These are phyloP conservation scores for Zele albiditarsus DNA, from an alignment of 2,888 invertebrate species.

Conservation along the genomic window DNA sequence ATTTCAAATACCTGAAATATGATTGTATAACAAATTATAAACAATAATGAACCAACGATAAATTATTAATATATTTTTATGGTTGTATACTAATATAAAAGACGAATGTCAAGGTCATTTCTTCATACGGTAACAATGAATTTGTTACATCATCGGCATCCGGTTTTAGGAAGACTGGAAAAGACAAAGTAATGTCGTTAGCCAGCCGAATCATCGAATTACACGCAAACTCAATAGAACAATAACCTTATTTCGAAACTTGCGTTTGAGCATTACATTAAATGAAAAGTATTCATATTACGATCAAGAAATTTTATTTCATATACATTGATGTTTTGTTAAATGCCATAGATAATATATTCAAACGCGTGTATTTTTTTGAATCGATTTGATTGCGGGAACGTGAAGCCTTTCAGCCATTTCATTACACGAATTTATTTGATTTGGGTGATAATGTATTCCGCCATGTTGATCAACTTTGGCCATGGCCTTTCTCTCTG, in stretches of 20 bases:
- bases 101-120: not conserved
- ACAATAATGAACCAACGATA: not conserved
- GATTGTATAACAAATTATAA: not conserved
- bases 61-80: not conserved
- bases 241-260: not conserved
- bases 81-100: not conserved
- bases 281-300: not conserved
- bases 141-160: slow-evolving; percentile 3
- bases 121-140: not conserved
- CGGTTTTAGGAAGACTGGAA: not conserved
- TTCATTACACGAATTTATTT: slow-evolving; percentile 79
- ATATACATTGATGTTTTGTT: too few species aligned
- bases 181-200: not conserved
- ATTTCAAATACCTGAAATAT: not conserved
- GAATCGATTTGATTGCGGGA: slow-evolving; percentile 66
- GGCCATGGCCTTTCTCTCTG: slow-evolving; percentile 81
- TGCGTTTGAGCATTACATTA: not conserved
- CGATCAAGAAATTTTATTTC: not conserved
- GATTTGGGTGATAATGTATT: slow-evolving; percentile 85
- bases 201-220: slow-evolving; percentile 35
- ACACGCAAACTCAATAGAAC: slow-evolving; percentile 29
- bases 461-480: slow-evolving; percentile 83
- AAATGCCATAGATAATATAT: too few species aligned
- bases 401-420: slow-evolving; percentile 78
- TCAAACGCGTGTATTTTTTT: slow-evolving; percentile 30